These are phyloP conservation scores for Leptinotarsa undecemlineata DNA, from an alignment of 1,140 invertebrate genomes.

Conservation along the genomic window DNA sequence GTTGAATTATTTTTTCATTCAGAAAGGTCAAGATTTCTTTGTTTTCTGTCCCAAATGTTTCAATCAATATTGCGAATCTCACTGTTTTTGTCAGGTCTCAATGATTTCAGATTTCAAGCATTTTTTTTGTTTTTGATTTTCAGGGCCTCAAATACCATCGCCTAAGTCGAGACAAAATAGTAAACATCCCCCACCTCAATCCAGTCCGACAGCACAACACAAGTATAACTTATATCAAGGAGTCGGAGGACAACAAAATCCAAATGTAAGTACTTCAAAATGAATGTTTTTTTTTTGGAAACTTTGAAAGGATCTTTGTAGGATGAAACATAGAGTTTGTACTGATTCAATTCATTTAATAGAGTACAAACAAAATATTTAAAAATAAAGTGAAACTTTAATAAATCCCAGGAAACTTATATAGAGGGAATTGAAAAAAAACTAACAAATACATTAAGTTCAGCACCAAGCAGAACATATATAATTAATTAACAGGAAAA, in stretches of 20 bases:
- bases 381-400: no score
- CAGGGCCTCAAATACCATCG: constrained; percentile 52
- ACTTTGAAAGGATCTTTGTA: constrained; percentile 4
- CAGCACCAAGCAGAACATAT: no score
- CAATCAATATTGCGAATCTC: no score
- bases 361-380: no score
- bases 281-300: neutral
- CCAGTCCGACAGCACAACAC: constrained; percentile 51
- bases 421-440: no score
- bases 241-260: constrained; percentile 47
- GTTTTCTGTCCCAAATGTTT: no score
- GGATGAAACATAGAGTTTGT: neutral
- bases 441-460: no score
- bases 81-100: no score
- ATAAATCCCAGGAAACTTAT: no score
- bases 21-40: no score
- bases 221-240: constrained; percentile 52
- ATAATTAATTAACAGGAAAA: constrained; percentile 53
- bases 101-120: no score
- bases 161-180: constrained; percentile 52
- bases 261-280: constrained; percentile 45
- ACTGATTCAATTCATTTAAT: neutral
- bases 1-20: no score
- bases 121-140: constrained; percentile 13
- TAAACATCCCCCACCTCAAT: constrained; percentile 52